phyloP scores from a whole-genome alignment of 2,797 vertebrate species.

The Discoglossus pictus region DNA sequence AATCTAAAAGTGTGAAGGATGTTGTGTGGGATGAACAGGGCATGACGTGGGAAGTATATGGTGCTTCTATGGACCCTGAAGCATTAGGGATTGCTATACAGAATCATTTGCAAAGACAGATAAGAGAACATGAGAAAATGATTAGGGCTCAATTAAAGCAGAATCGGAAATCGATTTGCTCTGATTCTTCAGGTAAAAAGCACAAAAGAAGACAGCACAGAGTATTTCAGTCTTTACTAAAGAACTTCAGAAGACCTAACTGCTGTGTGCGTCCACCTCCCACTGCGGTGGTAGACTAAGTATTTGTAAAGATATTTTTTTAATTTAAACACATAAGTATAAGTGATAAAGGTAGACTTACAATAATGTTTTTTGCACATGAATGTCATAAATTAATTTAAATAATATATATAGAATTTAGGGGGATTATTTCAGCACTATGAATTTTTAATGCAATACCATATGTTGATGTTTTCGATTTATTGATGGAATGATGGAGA shows the following conservation, averaged over 20 bases:
- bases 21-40: constrained; percentile 97
- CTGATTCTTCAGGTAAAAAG: constrained; percentile 76
- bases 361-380: constrained; percentile 31
- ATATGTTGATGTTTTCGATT: not conserved
- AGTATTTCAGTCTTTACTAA: constrained; percentile 90
- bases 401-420: constrained; percentile 25
- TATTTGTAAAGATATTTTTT: not conserved
- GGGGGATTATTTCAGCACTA: constrained; percentile 11
- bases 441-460: constrained; percentile 37
- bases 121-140: constrained; percentile 91
- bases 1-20: constrained; percentile 78
- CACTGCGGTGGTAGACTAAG: constrained; percentile 86
- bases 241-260: constrained; percentile 90
- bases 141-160: constrained; percentile 73
- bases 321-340: not conserved
- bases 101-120: constrained; percentile 96
- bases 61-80: constrained; percentile 91
- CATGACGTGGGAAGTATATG: constrained; percentile 99
- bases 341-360: constrained; percentile 5
- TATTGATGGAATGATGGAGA: constrained; percentile 24
- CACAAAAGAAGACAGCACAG: constrained; percentile 88
- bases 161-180: constrained; percentile 84
- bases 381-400: constrained; percentile 36
- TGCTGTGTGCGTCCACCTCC: constrained; percentile 88
- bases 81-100: constrained; percentile 95